Percentiles rank a stretch among this genome's conserved stretches.
Evolutionary conservation across 2,797 vertebrate genomes (phyloP).

Genomic region (Epinephelus malabaricus): DNA sequence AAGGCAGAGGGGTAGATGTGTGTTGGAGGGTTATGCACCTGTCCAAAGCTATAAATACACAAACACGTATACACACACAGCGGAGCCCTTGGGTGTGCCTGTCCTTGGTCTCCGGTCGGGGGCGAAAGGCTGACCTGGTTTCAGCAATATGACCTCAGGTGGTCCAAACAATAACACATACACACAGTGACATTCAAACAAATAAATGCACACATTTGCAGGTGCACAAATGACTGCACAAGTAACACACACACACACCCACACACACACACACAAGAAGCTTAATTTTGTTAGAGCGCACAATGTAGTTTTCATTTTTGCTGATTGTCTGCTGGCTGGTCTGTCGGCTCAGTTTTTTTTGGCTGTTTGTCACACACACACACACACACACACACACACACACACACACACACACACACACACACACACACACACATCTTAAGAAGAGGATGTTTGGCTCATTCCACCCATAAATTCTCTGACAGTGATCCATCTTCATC

Average conservation of each 20-base stretch:
- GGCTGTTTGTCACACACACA: not conserved
- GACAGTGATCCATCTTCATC: constrained; percentile 28
- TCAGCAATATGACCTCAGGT: constrained; percentile 69
- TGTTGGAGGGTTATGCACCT: no score
- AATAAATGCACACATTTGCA: constrained; percentile 3
- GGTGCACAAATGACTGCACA: constrained; percentile 3
- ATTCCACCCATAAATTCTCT: constrained; percentile 22
- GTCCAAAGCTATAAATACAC: no score
- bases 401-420: constrained; percentile 7
- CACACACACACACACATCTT: not conserved
- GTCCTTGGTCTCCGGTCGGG: no score
- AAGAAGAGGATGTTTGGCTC: constrained; percentile 9
- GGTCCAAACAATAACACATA: constrained; percentile 12
- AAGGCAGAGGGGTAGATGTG: no score
- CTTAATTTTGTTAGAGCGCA: no score
- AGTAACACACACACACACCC: not conserved
- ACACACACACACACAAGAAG: not conserved
- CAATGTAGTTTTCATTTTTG: not conserved
- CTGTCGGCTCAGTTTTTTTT: not conserved
- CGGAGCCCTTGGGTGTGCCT: no score
- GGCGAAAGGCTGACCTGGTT: constrained; percentile 29
- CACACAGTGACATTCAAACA: constrained; percentile 32
- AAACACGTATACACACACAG: no score
- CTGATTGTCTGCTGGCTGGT: not conserved
- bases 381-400: constrained; percentile 6